These are phyloP conservation scores for Cephalopterus ornatus DNA, from an alignment of 2,113 vertebrate genomes.

Conservation along the genomic window DNA sequence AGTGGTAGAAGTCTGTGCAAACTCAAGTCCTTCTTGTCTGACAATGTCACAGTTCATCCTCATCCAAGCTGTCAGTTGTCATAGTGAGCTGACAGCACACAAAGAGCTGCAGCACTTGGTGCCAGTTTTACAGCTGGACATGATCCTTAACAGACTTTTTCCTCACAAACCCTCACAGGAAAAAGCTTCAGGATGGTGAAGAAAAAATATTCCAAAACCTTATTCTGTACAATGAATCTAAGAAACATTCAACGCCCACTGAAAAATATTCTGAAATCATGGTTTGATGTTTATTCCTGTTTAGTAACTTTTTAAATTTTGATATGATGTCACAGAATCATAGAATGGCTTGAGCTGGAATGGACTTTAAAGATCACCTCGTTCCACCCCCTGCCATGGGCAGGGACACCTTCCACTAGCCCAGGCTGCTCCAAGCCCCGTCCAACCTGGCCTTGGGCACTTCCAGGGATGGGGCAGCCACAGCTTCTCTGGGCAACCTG, in stretches of 20 bases:
- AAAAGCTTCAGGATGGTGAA: background rate
- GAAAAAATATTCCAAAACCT: background rate
- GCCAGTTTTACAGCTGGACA: background rate
- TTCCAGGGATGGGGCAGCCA: background rate
- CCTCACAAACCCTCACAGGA: background rate
- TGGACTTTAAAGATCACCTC: fast-evolving
- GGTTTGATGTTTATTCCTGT: background rate
- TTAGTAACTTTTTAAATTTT: background rate
- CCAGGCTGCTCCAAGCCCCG: background rate
- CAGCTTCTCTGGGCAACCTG: background rate
- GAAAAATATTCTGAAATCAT: background rate
- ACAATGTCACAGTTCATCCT: conserved; percentile 8
- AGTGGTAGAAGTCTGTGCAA: conserved; percentile 11
- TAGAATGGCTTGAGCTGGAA: background rate
- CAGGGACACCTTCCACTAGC: background rate
- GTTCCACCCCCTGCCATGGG: background rate
- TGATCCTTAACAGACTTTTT: background rate
- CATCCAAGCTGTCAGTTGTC: conserved; percentile 7
- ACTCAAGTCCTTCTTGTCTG: conserved; percentile 11
- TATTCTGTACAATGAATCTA: background rate
- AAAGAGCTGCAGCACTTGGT: background rate
- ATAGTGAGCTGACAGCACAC: background rate
- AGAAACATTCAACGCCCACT: background rate
- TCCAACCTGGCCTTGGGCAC: background rate
- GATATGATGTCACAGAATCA: background rate